Conservation (phyloP, 2,113 vertebrate species). For the Nycticebus coucang region DNA sequence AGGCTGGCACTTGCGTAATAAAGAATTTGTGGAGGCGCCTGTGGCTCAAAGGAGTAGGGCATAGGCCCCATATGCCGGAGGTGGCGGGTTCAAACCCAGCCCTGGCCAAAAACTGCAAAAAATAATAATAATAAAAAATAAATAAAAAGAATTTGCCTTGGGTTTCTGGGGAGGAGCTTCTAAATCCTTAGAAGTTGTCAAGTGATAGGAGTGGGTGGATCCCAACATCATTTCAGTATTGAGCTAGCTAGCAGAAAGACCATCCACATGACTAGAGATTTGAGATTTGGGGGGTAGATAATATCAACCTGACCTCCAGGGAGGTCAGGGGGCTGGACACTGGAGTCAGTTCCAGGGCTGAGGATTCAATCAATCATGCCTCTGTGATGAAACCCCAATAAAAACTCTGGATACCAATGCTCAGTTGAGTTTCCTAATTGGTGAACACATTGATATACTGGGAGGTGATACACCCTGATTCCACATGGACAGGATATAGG, state of each 20-base stretch:
- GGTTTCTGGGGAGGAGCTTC: background rate
- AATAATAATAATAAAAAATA: too few species aligned
- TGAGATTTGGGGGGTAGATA: background rate
- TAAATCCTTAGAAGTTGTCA: background rate
- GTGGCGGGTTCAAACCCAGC: too few species aligned
- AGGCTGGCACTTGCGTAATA: background rate
- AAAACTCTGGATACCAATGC: background rate
- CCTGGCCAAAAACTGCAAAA: too few species aligned
- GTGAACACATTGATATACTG: background rate
- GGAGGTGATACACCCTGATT: background rate
- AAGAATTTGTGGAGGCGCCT: background rate
- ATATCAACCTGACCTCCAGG: background rate
- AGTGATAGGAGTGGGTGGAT: background rate
- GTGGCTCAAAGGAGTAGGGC: too few species aligned
- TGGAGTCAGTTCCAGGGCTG: background rate
- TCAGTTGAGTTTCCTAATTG: background rate
- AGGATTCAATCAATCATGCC: background rate
- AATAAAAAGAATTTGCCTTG: background rate
- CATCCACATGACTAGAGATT: background rate
- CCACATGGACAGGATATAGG: too few species aligned
- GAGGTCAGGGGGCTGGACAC: background rate
- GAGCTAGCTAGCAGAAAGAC: background rate
- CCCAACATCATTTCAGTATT: background rate
- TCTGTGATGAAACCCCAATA: background rate
- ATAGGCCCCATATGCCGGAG: too few species aligned